phyloP scores from a whole-genome alignment of 2,113 vertebrate species.

The Dasyornis broadbenti region DNA sequence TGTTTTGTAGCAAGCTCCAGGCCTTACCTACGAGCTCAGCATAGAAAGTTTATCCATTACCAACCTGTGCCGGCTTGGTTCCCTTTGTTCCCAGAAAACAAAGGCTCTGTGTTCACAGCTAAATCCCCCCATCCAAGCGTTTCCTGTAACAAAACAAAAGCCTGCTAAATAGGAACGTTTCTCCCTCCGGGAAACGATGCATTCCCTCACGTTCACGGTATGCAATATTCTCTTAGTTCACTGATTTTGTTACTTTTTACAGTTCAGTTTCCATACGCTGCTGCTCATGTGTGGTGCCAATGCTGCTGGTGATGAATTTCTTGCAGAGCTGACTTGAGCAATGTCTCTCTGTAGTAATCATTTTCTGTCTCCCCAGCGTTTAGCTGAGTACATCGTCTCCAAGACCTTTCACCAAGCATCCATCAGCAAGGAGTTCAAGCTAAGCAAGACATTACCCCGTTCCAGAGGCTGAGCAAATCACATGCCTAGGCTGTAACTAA shows the following conservation, averaged over 20 bases:
- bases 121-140: not conserved
- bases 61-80: not conserved
- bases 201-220: not conserved
- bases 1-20: not conserved
- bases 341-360: constrained; percentile 41
- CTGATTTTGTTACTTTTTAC: constrained; percentile 53
- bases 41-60: not conserved
- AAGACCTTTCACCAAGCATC: constrained; percentile 30
- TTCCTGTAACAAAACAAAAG: constrained; percentile 2
- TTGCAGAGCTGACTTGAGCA: constrained; percentile 60
- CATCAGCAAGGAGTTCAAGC: constrained; percentile 23
- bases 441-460: constrained; percentile 12
- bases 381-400: constrained; percentile 35
- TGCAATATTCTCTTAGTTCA: constrained; percentile 19
- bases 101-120: not conserved
- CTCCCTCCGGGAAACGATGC: constrained; percentile 30
- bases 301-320: constrained; percentile 58
- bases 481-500: constrained; percentile 18
- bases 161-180: not conserved
- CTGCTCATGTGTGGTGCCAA: constrained; percentile 46
- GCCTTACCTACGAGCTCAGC: not conserved
- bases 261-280: constrained; percentile 43
- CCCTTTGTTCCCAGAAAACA: constrained; percentile 15
- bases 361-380: constrained; percentile 48
- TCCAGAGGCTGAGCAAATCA: constrained; percentile 33